Conservation (phyloP, 1,140 invertebrate genomes). For the Polypedilum vanderplanki region DNA sequence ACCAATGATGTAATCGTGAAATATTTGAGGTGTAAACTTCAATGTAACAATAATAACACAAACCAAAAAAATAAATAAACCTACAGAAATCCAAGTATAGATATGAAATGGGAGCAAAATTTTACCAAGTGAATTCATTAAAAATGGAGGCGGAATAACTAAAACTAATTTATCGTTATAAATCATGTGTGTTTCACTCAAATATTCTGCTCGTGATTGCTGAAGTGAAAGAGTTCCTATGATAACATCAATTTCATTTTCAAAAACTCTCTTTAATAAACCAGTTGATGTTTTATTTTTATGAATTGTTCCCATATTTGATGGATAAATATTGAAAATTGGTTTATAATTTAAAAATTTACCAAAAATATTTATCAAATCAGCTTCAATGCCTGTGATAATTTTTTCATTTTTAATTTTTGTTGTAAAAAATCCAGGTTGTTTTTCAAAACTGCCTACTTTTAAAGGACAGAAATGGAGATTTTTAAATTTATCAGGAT, state of each 20-base stretch:
- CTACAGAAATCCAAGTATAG: background rate
- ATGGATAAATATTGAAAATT: background rate
- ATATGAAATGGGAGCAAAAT: background rate
- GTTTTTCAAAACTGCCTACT: background rate
- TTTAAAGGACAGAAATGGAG: background rate
- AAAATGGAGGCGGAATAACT: background rate
- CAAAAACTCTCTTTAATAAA: background rate
- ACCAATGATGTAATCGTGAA: background rate
- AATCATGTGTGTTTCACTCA: background rate
- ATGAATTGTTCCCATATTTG: background rate
- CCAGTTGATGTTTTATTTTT: background rate
- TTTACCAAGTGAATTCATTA: background rate
- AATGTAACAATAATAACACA: background rate
- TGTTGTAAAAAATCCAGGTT: background rate
- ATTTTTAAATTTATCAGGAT: background rate
- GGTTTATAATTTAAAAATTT: background rate
- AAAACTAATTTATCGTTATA: background rate
- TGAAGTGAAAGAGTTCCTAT: background rate
- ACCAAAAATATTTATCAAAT: background rate
- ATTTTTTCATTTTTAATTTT: background rate
- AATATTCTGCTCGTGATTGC: background rate
- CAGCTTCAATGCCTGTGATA: background rate
- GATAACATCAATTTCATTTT: background rate
- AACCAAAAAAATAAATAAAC: background rate
- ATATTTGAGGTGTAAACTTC: background rate